Evolutionary conservation across 2,888 invertebrate genomes (phyloP), one percentile per base, ranked within the genome.

Genomic region (Hedya salicella): DNA sequence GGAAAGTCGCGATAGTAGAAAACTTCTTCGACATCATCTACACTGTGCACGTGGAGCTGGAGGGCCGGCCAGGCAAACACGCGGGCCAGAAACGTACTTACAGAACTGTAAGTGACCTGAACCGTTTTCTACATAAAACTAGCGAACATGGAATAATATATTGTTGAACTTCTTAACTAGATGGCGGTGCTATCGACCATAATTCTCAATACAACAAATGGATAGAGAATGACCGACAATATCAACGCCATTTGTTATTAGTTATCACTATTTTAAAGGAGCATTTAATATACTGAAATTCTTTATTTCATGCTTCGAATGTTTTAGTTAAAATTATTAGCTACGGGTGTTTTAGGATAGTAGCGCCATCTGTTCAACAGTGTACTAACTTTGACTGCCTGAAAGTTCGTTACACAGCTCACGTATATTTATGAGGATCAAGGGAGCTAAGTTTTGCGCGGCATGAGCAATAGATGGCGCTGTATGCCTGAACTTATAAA

Each of bases 61-160:
- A 98, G 85, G 98, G 98, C 59, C 94, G 97, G 73, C 96, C 96
- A 59, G 98, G 98, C 64, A 97, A 98, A 87, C 98, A 98, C 83
- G 98, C 98, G n/a, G 98, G 98, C 44, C 98, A 98, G 86, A 98
- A 98, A 85, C 94, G 98, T 73, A 98, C 98, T 0, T 98, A 98
- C 91, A 94, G 98, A 93, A 98, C 98, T 84, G 98, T 98, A 92
- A 95, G 95, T 93, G 2, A 62, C 14, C 49, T n/a, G n/a, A n/a
- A n/a, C n/a, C n/a, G n/a, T n/a, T n/a, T n/a, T n/a, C n/a, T n/a
- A n/a, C n/a, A n/a, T n/a, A n/a, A n/a, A n/a, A n/a, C n/a, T n/a
- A n/a, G n/a, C n/a, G n/a, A n/a, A n/a, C n/a, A n/a, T n/a, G n/a
- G n/a, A n/a, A n/a, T n/a, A n/a, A n/a, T n/a, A n/a, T n/a, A n/a